phyloP scores from a whole-genome alignment of 2,113 vertebrate species.

The Burhinus bistriatus region DNA sequence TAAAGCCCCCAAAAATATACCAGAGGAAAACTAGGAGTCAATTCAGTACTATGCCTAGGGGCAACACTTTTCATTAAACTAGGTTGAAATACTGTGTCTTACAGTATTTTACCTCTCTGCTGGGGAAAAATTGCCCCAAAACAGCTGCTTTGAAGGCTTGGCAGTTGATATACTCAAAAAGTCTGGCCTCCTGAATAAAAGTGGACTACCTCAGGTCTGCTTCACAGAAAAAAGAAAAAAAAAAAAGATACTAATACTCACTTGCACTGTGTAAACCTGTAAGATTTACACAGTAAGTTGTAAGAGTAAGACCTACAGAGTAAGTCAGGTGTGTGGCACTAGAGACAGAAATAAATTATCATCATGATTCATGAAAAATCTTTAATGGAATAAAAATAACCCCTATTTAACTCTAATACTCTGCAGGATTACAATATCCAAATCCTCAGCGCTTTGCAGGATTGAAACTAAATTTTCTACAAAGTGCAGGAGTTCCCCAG shows the following conservation, averaged over 20 bases:
- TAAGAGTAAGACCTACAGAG: neutral
- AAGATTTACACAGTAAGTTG: neutral
- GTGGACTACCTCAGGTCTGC: neutral
- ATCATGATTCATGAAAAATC: neutral
- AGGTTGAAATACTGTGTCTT: neutral
- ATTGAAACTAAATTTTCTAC: neutral
- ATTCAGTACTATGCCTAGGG: neutral
- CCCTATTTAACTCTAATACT: neutral
- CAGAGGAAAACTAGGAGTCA: neutral
- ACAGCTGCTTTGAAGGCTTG: neutral
- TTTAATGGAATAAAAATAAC: conserved; percentile 33
- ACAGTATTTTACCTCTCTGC: neutral
- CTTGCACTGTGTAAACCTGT: neutral
- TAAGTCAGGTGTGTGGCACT: neutral
- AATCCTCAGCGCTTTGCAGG: neutral
- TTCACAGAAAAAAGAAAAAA: neutral
- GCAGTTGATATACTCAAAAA: neutral
- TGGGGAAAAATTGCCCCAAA: neutral
- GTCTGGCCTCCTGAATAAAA: neutral
- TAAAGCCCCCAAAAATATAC: neutral
- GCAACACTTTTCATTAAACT: neutral
- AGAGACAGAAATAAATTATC: conserved; percentile 11
- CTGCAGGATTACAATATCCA: neutral
- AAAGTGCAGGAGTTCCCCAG: neutral
- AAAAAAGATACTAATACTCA: neutral